Conservation (phyloP, 2,797 vertebrate genomes). For the Phalloptychus januarius region DNA sequence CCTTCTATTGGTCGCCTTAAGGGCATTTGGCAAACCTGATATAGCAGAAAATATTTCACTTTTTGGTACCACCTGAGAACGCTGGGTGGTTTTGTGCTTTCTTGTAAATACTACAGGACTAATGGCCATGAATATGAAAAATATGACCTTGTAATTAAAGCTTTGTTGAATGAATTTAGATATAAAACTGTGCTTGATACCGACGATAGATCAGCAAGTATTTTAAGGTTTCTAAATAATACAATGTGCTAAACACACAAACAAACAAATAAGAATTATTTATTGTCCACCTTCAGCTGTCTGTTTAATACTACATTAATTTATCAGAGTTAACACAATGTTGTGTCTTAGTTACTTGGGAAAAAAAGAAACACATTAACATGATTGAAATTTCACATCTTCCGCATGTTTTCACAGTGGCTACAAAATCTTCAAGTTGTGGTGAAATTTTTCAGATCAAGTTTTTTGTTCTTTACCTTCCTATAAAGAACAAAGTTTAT, state of each 20-base stretch:
- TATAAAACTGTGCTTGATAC: neutral
- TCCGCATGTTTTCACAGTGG: neutral
- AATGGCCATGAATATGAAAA: neutral
- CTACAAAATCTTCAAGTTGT: neutral
- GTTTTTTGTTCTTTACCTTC: neutral
- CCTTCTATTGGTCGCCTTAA: conserved; percentile 3
- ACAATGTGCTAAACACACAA: neutral
- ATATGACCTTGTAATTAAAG: neutral
- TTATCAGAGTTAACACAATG: neutral
- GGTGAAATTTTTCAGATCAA: neutral
- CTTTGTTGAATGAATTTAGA: neutral
- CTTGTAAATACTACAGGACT: neutral
- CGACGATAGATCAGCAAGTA: neutral
- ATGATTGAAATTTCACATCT: neutral
- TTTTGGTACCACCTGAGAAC: neutral
- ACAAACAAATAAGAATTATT: neutral
- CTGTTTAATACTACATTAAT: neutral
- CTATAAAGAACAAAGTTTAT: no score
- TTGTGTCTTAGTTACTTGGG: neutral
- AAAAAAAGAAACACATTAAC: neutral
- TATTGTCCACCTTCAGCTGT: neutral
- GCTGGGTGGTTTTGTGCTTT: neutral
- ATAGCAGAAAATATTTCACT: neutral
- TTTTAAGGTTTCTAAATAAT: neutral
- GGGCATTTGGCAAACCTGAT: neutral